Evolutionary conservation across 1,140 invertebrate species (phyloP).

Genomic region (Drosophila ercepeae): DNA sequence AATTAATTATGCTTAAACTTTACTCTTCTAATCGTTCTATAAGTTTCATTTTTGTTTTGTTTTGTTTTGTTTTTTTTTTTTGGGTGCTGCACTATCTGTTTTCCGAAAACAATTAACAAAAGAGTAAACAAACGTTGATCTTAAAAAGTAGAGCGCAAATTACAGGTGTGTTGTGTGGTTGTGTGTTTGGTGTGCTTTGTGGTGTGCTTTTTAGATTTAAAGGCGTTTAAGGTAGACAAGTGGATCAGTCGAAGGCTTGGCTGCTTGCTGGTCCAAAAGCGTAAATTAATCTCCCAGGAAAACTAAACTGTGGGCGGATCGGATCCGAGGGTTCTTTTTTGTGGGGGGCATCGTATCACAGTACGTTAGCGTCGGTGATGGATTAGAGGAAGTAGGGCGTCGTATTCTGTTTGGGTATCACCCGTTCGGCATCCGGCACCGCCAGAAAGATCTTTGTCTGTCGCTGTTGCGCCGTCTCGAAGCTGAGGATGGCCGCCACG

Average conservation of each 20-base stretch:
- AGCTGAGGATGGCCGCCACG: slow-evolving; percentile 95
- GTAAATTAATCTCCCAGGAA: slow-evolving; percentile 10
- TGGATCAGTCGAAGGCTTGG: slow-evolving; percentile 12
- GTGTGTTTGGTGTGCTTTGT: background rate
- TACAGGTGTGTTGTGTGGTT: slow-evolving; percentile 6
- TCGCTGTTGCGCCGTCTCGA: slow-evolving; percentile 90
- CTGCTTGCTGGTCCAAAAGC: slow-evolving; percentile 17
- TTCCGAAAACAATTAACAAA: slow-evolving; percentile 29
- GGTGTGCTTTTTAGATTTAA: background rate
- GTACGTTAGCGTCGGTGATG: background rate
- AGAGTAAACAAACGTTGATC: slow-evolving; percentile 22
- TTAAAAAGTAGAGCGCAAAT: slow-evolving; percentile 25
- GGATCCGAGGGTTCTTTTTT: background rate
- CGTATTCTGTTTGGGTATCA: slow-evolving; percentile 94
- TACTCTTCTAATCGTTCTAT: slow-evolving; percentile 2
- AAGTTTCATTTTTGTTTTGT: background rate
- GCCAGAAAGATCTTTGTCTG: slow-evolving; percentile 96
- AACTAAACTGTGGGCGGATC: slow-evolving; percentile 24
- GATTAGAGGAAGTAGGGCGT: slow-evolving; percentile 97
- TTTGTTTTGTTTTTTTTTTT: slow-evolving; percentile 6
- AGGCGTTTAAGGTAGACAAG: slow-evolving; percentile 9
- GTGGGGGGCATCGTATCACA: slow-evolving; percentile 11
- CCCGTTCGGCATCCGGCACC: slow-evolving; percentile 95
- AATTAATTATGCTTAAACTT: slow-evolving; percentile 11
- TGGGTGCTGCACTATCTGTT: slow-evolving; percentile 6